These are phyloP conservation scores for Macrotus californicus DNA, from an alignment of 2,113 vertebrate species.

Conservation along the genomic window DNA sequence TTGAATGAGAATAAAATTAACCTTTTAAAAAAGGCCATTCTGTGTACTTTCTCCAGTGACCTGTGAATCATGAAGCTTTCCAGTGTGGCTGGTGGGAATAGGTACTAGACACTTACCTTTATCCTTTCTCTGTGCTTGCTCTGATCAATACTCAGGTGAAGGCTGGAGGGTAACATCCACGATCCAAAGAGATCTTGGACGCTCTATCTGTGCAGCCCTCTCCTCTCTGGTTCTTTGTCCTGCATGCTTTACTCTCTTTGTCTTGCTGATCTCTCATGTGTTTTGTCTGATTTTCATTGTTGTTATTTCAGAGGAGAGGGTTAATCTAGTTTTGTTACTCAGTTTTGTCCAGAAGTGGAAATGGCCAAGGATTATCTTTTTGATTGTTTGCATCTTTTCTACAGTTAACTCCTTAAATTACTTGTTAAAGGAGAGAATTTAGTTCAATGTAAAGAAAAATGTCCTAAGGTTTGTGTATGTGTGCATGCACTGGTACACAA, in stretches of 20 bases:
- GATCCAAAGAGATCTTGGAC: background rate
- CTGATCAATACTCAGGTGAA: background rate
- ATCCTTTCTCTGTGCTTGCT: background rate
- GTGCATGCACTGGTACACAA: background rate
- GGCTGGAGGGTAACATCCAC: background rate
- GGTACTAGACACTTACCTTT: background rate
- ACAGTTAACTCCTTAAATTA: background rate
- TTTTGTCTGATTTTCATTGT: background rate
- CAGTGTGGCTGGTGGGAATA: background rate
- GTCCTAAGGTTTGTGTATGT: background rate
- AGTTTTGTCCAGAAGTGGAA: background rate
- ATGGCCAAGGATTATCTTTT: background rate
- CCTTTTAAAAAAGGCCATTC: background rate
- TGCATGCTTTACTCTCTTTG: background rate
- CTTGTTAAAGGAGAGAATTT: slow-evolving; percentile 7
- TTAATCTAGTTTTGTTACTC: background rate
- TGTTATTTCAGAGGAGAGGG: background rate
- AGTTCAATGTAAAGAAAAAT: background rate
- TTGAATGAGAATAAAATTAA: too few relatives aligned
- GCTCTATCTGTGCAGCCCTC: background rate
- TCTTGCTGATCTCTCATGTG: background rate
- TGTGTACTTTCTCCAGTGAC: background rate
- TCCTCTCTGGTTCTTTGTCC: background rate
- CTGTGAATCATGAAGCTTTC: background rate
- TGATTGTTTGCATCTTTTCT: background rate